phyloP scores from a whole-genome alignment of 2,113 vertebrate species.

The Chamaetylas fuelleborni region DNA sequence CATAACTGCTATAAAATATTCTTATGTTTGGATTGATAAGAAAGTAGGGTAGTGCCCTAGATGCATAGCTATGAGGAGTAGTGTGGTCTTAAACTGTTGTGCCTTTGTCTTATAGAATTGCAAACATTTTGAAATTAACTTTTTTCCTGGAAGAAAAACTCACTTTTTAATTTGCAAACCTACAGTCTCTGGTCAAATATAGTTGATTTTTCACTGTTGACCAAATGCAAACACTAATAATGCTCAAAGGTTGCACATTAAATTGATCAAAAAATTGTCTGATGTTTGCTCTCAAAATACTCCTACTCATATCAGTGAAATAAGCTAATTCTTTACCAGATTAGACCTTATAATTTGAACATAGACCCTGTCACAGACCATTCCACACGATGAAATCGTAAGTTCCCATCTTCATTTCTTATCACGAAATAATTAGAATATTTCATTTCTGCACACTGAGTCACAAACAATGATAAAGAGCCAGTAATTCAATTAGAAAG shows the following conservation, averaged over 20 bases:
- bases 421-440: slow-evolving; percentile 26
- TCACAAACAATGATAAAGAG: slow-evolving; percentile 8
- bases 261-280: not conserved
- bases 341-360: slow-evolving; percentile 5
- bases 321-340: not conserved
- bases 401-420: not conserved
- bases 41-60: slow-evolving; percentile 59
- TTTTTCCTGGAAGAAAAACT: not conserved
- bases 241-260: not conserved
- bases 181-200: not conserved
- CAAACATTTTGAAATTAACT: not conserved
- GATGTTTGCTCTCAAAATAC: not conserved
- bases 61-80: slow-evolving; percentile 53
- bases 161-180: not conserved
- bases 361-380: not conserved
- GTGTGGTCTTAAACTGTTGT: not conserved
- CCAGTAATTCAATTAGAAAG: slow-evolving; percentile 35
- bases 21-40: slow-evolving; percentile 51
- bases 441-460: not conserved
- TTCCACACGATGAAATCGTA: not conserved
- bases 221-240: not conserved
- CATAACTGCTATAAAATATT: slow-evolving; percentile 13
- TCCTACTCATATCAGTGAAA: not conserved
- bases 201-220: not conserved
- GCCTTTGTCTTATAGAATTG: not conserved